Evolutionary conservation across 2,888 invertebrate genomes (phyloP), one percentile per base, ranked within the genome.

Genomic region (Lasioglossum pauxillum): DNA sequence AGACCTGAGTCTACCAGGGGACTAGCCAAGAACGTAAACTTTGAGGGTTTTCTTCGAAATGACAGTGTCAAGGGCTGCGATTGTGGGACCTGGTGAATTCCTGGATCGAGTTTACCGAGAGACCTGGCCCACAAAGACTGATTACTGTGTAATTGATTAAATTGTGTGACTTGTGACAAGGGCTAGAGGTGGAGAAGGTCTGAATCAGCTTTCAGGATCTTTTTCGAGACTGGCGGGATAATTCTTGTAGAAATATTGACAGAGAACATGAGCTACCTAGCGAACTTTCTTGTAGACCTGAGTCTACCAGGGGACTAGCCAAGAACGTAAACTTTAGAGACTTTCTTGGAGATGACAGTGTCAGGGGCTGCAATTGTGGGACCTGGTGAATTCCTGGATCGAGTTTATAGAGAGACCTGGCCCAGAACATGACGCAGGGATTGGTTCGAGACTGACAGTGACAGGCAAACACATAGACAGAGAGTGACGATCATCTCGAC

Each of bases 401-500:
- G 41, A 10, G 41, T 49, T 19, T 49, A 49, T 7, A 19, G 0
- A 53, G 49, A 23, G 49, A 46, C 2, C 8, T 2, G 7, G 19
- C 7, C 2, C 2, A 23, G 49, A 44, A 44, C 5, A 8, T 53
- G 23, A 23, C 8, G 2, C 8, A 7, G 49, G 2, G 49, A 7
- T 53, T 0, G 16, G 8, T 8, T 19, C 23, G 8, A 53, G 8
- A 8, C 8, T 8, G 49, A 23, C 8, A 53, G 53, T 8, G 53
- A 23, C 53, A 53, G 23, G 23, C 10, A 23, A 53, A 41, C n/a
- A 14, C 72, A 72, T 72, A 41, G 14, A 16, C 5, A 53, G 2
- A 23, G 23, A 53, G 2, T 2, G 49, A 49, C 49, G 53, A 53
- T 23, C 23, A 10, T 53, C 53, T 23, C 8, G 53, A 90, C 95